Conservation (phyloP, 2,797 vertebrate species). For the Micropoecilia bifurca region DNA sequence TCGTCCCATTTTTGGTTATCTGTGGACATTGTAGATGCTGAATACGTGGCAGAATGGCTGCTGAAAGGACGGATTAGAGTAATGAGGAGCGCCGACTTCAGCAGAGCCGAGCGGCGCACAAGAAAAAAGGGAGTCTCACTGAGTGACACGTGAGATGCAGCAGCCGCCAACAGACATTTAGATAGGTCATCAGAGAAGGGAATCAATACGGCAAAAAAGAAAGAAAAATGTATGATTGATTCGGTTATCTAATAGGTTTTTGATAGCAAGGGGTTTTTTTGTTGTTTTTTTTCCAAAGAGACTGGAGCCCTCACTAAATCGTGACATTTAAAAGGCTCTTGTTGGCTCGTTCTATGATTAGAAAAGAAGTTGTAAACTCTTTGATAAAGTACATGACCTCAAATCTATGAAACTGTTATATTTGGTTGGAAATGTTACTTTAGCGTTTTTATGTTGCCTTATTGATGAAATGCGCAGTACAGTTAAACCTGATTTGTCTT, state of each 20-base stretch:
- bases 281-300: conserved; percentile 36
- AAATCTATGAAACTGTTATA: neutral
- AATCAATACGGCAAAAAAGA: conserved; percentile 59
- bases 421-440: neutral
- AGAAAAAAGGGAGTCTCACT: conserved; percentile 28
- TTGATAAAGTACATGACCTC: neutral
- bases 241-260: conserved; percentile 41
- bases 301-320: conserved; percentile 25
- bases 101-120: conserved; percentile 33
- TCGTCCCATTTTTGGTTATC: conserved; percentile 61
- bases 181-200: conserved; percentile 60
- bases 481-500: no score
- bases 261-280: conserved; percentile 1
- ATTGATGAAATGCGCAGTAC: no score
- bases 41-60: conserved; percentile 59
- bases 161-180: conserved; percentile 48
- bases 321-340: conserved; percentile 46
- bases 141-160: conserved; percentile 48
- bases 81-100: conserved; percentile 57
- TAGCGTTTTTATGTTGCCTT: no score
- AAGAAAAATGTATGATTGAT: conserved; percentile 57
- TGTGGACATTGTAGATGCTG: conserved; percentile 49
- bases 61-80: conserved; percentile 71
- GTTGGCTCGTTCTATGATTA: conserved; percentile 12
- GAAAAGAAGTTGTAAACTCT: conserved; percentile 11